Base-by-base conservation (phyloP, 2,113 vertebrate species). In the Xyrauchen texanus region DNA sequence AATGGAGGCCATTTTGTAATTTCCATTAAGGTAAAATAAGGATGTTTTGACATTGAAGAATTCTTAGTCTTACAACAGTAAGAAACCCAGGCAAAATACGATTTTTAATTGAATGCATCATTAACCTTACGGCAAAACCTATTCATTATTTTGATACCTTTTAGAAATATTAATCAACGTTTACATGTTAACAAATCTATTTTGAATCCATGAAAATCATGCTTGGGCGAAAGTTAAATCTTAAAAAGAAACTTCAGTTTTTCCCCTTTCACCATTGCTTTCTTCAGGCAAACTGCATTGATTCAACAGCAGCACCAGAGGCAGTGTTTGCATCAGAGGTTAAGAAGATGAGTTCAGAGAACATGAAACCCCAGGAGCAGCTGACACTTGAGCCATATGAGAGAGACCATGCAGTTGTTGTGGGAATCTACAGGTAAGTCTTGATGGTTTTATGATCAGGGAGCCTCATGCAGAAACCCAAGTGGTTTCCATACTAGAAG, bases 341-440 rank as follows among this genome's bases (percentile, higher is more conserved):
- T 61, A 95, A 95, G 87, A 98, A 97, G 84, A 97, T 98, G 96
- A 92, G 94, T 3, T 76, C 93, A 1, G 96, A 98, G 85, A 95
- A 96, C 88, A 96, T 98, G 96, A 96, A 96, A 12, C 96, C 96
- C 0, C 96, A 98, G 83, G 96, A 98, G 60, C 96, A 98, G 91
- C 79, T 98, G 13, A 98, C 96, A 0, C 89, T 98, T 58, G 96
- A 98, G 86, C 96, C 96, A 0, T 98, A 98, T 0, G 96, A 98
- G 79, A 91, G 96, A 13, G 96, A 98, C 81, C 96, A 98, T 0
- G 96, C 96, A 0, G 94, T 98, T 55, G 96, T 98, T 5, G 96
- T 98, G 7, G 96, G 96, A 4, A 87, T 96, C 7, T 98, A 98
- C 93, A 95, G 96, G 96, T 97, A 86, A n/a, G 72, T n/a, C 60